Evolutionary conservation across 2,888 invertebrate genomes (phyloP).

Genomic region (Epinotia nisella): DNA sequence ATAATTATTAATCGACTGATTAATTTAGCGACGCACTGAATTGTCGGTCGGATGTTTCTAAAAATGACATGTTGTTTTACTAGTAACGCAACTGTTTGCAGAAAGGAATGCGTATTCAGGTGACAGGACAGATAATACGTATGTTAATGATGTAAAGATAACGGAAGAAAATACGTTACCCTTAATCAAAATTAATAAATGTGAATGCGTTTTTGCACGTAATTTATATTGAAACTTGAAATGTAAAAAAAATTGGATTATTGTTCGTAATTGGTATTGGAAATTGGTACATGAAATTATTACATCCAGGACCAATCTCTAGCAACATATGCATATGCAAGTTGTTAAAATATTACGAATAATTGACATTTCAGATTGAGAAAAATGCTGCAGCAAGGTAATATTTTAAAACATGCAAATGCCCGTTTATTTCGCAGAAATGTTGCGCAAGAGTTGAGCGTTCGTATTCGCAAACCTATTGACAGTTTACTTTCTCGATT

Average conservation of each 20-base stretch:
- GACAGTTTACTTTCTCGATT: constrained; percentile 33
- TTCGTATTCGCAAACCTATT: constrained; percentile 29
- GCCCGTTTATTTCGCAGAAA: constrained; percentile 17
- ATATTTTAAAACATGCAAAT: constrained; percentile 15
- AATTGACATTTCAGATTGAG: neutral
- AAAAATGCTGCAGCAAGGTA: neutral
- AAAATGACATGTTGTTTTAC: neutral
- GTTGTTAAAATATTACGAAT: neutral
- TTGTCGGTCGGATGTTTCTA: constrained; percentile 13
- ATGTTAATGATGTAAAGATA: neutral
- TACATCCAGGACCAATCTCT: neutral
- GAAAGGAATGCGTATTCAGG: neutral
- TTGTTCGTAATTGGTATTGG: neutral
- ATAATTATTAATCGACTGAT: constrained; percentile 33
- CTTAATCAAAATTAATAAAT: neutral
- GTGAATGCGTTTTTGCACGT: too few species aligned
- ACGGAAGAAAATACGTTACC: neutral
- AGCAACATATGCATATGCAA: neutral
- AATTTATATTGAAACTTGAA: neutral
- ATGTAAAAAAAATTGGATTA: neutral
- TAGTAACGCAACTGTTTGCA: neutral
- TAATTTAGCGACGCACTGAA: constrained; percentile 16
- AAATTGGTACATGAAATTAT: neutral
- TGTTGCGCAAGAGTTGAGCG: constrained; percentile 21
- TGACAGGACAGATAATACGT: too few species aligned